Evolutionary conservation across 2,113 vertebrate genomes (phyloP), one percentile per base, ranked within the genome.

Genomic region (Electrona antarctica): DNA sequence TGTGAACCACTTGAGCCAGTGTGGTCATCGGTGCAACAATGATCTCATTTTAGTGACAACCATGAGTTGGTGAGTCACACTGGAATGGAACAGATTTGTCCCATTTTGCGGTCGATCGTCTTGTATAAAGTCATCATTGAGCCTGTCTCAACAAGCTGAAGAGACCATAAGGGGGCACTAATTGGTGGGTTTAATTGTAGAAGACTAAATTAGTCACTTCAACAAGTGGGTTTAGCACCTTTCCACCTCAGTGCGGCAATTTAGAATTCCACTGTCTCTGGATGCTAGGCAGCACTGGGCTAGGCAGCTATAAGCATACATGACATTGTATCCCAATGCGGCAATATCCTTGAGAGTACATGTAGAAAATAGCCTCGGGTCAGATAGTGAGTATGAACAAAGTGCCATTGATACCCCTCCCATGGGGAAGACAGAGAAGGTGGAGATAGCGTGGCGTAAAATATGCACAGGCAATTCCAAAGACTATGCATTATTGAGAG

Each of bases 401-500:
- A 74, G 76, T 71, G 47, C 60, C 57, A 54, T 7, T 29, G 60
- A 74, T 69, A 75, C 51, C 66, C 21, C 47, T 60, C 67, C 52
- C 5, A 4, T 14, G 59, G 54, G 57, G 50, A 60, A 47, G 50
- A 52, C 41, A 50, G 47, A 59, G 33, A 55, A 33, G 11, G 73
- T 21, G 62, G 74, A 60, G 69, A 86, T 64, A 76, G 55, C 52
- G 66, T 69, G 49, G 60, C 67, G 76, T 85, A 74, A 80, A 88
- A 88, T 89, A 88, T 85, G 85, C 80, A 74, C 60, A 77, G 60
- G 79, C 84, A 82, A 87, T 89, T 91, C 82, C 77, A 85, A 79
- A 79, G 77, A 74, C 45, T 77, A 77, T 92, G 88, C 90, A 92
- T 92, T 90, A 92, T 91, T 91, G 80, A 92, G 82, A 85, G 56